Evolutionary conservation across 2,113 vertebrate species (phyloP).

Genomic region (Corapipo altera): DNA sequence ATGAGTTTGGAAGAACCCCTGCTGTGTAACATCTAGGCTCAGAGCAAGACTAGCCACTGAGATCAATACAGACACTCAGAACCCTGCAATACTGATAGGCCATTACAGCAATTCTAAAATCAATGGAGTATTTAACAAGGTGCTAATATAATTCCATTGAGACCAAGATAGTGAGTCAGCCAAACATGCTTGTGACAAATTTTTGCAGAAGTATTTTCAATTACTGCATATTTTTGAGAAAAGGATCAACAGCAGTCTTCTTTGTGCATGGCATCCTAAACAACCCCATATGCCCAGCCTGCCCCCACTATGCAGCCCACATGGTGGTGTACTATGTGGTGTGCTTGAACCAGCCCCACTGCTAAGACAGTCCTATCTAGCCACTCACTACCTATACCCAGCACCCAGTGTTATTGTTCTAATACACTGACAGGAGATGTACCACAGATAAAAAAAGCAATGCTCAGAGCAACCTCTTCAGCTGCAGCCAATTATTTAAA

Average conservation of each 20-base stretch:
- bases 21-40: neutral
- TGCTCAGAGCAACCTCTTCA: neutral
- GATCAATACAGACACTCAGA: slow-evolving; percentile 37
- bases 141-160: neutral
- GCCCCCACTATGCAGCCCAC: neutral
- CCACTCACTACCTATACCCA: neutral
- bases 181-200: neutral
- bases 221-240: neutral
- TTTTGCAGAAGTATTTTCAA: neutral
- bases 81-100: neutral
- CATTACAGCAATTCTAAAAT: slow-evolving; percentile 43
- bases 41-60: neutral
- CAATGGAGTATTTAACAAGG: slow-evolving; percentile 45
- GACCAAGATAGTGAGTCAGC: neutral
- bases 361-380: neutral
- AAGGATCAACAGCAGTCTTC: neutral
- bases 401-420: neutral
- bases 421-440: neutral
- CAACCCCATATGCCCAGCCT: neutral
- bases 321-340: neutral
- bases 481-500: neutral
- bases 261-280: neutral
- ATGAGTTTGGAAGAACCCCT: neutral
- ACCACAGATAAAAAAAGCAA: neutral
- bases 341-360: neutral